Percentiles rank a stretch among this genome's conserved stretches.
Conservation (phyloP, 2,888 invertebrate species). For the Lochmaea capreae region DNA sequence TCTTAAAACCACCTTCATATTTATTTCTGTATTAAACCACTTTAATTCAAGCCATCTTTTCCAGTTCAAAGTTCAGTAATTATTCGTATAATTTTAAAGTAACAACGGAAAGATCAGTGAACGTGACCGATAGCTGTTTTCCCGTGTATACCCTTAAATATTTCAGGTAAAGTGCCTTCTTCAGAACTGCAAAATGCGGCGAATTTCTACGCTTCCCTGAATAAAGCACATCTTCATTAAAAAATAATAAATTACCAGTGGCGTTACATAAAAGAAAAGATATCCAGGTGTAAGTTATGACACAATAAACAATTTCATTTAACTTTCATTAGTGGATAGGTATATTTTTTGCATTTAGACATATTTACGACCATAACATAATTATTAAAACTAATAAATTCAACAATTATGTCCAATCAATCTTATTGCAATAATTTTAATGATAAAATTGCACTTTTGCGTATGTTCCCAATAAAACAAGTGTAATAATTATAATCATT, state of each 20-base stretch:
- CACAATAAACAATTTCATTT: neutral
- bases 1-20: too few relatives aligned
- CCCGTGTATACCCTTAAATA: neutral
- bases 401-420: neutral
- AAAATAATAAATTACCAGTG: neutral
- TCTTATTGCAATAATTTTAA: neutral
- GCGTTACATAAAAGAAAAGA: too few relatives aligned
- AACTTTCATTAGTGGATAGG: neutral
- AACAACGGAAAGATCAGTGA: neutral
- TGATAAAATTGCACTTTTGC: neutral
- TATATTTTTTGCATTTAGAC: neutral
- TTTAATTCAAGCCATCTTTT: neutral
- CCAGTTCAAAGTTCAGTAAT: neutral
- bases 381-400: neutral
- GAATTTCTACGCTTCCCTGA: neutral
- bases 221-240: neutral
- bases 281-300: neutral
- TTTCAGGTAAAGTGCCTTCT: neutral
- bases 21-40: neutral
- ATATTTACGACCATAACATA: neutral
- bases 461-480: constrained; percentile 1
- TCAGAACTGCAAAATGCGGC: neutral
- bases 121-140: neutral
- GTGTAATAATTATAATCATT: neutral
- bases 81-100: neutral